Evolutionary conservation across 2,888 invertebrate genomes (phyloP).

Genomic region (Apodemia zela): DNA sequence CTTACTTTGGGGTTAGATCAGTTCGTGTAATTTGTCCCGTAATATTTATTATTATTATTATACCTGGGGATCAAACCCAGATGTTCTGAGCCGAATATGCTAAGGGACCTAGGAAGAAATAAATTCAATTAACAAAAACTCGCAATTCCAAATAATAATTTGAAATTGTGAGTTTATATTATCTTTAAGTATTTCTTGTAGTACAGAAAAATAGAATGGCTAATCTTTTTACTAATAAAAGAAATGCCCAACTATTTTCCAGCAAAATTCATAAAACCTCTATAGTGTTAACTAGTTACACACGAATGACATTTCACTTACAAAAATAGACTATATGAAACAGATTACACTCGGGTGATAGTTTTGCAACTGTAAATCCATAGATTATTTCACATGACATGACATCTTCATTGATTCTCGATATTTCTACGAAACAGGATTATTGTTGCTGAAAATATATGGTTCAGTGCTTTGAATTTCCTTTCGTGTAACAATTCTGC

Average conservation of each 20-base stretch:
- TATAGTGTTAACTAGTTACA: background rate
- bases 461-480: constrained; percentile 17
- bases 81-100: too few relatives aligned
- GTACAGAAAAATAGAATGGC: too few relatives aligned
- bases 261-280: background rate
- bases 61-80: too few relatives aligned
- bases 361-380: constrained; percentile 32
- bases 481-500: background rate
- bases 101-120: too few relatives aligned
- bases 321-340: constrained; percentile 13
- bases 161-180: too few relatives aligned
- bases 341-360: constrained; percentile 21
- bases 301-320: background rate
- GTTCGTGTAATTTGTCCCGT: too few relatives aligned
- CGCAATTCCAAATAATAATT: too few relatives aligned
- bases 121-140: too few relatives aligned
- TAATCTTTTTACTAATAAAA: too few relatives aligned
- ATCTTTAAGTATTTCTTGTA: too few relatives aligned
- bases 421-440: constrained; percentile 32
- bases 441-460: constrained; percentile 33
- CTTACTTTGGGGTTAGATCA: too few relatives aligned
- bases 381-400: constrained; percentile 41
- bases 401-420: constrained; percentile 31
- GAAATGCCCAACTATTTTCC: background rate
- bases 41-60: too few relatives aligned